Conservation (phyloP, 1,140 invertebrate genomes). For the Drosophila tristis region DNA sequence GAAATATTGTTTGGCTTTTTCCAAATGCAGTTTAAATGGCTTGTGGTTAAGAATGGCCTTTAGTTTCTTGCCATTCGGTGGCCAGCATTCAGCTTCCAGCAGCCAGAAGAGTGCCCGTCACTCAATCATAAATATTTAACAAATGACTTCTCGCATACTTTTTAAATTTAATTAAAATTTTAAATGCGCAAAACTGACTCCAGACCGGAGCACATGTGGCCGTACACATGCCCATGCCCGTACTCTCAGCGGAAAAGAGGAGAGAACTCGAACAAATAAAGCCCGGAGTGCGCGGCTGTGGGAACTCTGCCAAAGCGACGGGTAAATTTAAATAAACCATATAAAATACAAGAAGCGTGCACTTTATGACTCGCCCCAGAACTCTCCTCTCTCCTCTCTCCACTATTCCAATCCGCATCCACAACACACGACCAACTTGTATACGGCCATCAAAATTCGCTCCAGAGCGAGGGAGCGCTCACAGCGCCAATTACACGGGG, state of each 20-base stretch:
- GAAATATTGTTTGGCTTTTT: constrained; percentile 8
- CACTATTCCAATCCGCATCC: not conserved
- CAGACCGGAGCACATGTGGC: not conserved
- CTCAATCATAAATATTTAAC: constrained; percentile 53
- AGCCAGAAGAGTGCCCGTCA: constrained; percentile 19
- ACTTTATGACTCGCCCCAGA: constrained; percentile 62
- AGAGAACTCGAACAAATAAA: constrained; percentile 7
- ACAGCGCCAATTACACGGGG: constrained; percentile 77
- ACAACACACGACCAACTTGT: constrained; percentile 34
- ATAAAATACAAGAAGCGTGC: constrained; percentile 55
- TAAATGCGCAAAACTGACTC: constrained; percentile 58
- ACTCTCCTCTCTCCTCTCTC: not conserved
- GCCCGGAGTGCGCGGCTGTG: not conserved
- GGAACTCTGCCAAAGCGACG: constrained; percentile 36
- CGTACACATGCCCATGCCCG: not conserved
- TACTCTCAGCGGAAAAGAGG: not conserved
- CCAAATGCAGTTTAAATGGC: constrained; percentile 29
- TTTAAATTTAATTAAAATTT: constrained; percentile 80
- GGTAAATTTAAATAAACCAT: constrained; percentile 63
- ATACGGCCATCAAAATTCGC: constrained; percentile 72
- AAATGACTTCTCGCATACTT: constrained; percentile 44
- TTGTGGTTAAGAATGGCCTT: constrained; percentile 39
- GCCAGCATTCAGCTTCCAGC: not conserved
- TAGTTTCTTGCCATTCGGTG: constrained; percentile 15
- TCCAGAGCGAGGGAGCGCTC: constrained; percentile 44